Evolutionary conservation across 1,140 invertebrate species (phyloP).

Genomic region (Drosophila nebulosa): DNA sequence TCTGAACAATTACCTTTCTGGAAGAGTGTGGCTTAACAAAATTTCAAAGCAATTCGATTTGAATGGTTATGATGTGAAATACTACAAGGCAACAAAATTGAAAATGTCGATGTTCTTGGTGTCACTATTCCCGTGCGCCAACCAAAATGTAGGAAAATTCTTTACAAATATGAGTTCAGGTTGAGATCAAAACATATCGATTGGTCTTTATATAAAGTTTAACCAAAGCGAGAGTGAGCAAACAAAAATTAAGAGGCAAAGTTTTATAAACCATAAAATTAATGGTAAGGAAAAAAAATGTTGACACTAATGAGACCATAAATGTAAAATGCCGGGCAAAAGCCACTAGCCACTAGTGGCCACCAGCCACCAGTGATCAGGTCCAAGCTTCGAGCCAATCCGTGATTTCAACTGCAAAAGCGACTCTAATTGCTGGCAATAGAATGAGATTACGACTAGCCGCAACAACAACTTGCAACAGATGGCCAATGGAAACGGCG

Average conservation of each 20-base stretch:
- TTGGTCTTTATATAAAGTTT: neutral
- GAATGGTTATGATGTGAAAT: too few species aligned
- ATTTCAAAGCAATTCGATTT: too few species aligned
- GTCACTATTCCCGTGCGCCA: too few species aligned
- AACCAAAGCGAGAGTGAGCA: neutral
- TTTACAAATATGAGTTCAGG: too few species aligned
- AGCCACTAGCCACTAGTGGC: constrained; percentile 7
- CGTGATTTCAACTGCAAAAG: constrained; percentile 29
- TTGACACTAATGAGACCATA: constrained; percentile 74
- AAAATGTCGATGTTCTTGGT: too few species aligned
- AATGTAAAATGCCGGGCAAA: constrained; percentile 51
- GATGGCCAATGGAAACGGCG: constrained; percentile 61
- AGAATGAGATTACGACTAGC: constrained; percentile 58
- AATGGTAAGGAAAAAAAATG: constrained; percentile 22
- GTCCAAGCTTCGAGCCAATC: constrained; percentile 20
- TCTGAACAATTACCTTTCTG: too few species aligned
- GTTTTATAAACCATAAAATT: constrained; percentile 3
- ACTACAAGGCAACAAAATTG: too few species aligned
- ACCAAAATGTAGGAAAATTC: too few species aligned
- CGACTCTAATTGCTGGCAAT: constrained; percentile 70
- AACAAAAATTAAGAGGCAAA: neutral
- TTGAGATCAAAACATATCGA: too few species aligned
- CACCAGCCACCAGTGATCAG: too few species aligned
- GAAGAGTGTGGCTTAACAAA: too few species aligned
- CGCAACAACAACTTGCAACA: constrained; percentile 45